Percentiles rank a stretch among this genome's conserved stretches.
Conservation (phyloP, 2,888 invertebrate species). For the Elgonia sp. region DNA sequence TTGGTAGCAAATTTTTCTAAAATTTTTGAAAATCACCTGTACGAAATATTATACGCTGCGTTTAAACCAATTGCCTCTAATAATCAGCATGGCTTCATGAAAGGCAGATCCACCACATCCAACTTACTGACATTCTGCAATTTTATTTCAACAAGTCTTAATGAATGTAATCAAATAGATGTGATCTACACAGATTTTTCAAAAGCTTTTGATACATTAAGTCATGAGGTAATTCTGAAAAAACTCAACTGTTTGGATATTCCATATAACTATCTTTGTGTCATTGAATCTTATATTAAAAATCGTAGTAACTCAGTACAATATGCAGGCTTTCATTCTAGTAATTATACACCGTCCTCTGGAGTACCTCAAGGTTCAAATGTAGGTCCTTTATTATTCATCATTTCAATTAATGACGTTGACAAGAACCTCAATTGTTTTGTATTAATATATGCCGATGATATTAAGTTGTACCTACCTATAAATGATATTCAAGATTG, state of each 20-base stretch:
- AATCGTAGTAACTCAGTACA: neutral
- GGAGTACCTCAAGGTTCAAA: conserved; percentile 1
- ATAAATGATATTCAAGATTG: neutral
- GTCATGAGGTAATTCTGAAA: neutral
- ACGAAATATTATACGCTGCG: neutral
- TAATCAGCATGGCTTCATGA: neutral
- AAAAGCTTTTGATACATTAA: neutral
- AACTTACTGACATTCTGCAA: neutral
- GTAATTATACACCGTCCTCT: neutral
- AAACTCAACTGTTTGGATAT: neutral
- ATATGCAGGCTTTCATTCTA: neutral
- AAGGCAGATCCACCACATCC: neutral
- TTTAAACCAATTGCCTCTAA: neutral
- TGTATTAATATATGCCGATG: neutral
- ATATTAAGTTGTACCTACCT: neutral
- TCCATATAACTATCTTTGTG: neutral
- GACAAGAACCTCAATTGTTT: neutral
- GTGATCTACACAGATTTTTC: conserved; percentile 6
- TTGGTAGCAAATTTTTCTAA: neutral
- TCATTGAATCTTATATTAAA: neutral
- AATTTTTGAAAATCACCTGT: neutral
- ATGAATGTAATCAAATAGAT: conserved; percentile 8
- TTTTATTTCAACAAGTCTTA: neutral
- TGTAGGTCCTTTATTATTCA: neutral
- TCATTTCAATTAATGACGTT: neutral